Evolutionary conservation across 1,140 invertebrate genomes (phyloP), one percentile per base, ranked within the genome.

Genomic region (Tyrophagus putrescentiae): DNA sequence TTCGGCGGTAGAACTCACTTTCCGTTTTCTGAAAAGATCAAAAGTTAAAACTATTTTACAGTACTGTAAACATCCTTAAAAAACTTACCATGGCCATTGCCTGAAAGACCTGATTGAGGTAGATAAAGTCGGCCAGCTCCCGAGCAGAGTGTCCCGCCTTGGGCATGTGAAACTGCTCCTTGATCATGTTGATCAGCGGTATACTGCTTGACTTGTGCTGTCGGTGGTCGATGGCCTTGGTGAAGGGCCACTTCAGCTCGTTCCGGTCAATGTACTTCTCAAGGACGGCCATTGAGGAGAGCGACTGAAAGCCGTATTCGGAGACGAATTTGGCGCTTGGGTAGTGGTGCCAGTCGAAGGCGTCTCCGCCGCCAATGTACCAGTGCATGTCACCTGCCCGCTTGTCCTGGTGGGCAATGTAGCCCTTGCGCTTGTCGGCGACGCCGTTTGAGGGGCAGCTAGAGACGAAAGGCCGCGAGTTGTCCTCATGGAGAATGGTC

Each of bases 251-350:
- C 25, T 67, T 67, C 56, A 84, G 78, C 70, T 92, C 84, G 32
- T 76, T 70, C 63, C 31, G 34, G 16, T 28, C 67, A 1, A 78
- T 77, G 0, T 77, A 79, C 18, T 76, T 76, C 60, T 63, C 66
- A 66, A 84, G 72, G 3, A 83, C 80, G 28, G 73, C 70, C 13
- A 81, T 70, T 4, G 81, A 82, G 0, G 92, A 89, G 36, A 87
- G 74, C 3, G 90, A 87, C 71, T 97, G 91, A 64, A 90, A 84
- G 11, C 95, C 95, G 70, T 94, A 98, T 72, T 98, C 95, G 0
- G 92, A 94, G 18, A 83, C 79, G 72, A 98, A 95, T 63, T 93
- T 78, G 0, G 88, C 80, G 11, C 76, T 77, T 0, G 85, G 85
- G 72, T 83, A 95, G 4, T 77, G 81, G 41, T 75, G 78, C n/a